Evolutionary conservation across 2,888 invertebrate species (phyloP).

Genomic region (Ophraella communa): DNA sequence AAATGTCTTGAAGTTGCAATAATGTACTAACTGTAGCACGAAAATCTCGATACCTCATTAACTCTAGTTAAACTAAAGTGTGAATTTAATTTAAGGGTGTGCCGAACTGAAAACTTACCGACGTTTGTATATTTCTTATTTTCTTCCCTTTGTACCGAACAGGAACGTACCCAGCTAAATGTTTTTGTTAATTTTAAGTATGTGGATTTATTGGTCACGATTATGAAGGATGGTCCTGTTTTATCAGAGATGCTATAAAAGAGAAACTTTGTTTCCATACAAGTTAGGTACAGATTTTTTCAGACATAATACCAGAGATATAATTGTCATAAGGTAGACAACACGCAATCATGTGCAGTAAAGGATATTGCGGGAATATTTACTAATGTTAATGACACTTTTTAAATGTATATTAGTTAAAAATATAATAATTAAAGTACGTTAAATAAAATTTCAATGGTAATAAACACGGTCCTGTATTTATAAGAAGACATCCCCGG

Average conservation of each 20-base stretch:
- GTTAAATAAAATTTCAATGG: neutral
- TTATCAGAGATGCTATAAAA: no score
- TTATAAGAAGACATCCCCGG: constrained; percentile 15
- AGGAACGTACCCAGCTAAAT: neutral
- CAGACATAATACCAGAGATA: no score
- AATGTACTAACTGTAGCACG: constrained; percentile 15
- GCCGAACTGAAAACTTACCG: constrained; percentile 21
- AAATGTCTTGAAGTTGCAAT: constrained; percentile 4
- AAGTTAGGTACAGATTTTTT: no score
- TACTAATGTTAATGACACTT: no score
- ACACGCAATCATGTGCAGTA: no score
- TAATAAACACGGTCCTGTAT: neutral
- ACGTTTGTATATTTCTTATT: constrained; percentile 25
- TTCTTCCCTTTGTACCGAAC: constrained; percentile 1
- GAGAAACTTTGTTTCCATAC: no score
- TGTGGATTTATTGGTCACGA: neutral
- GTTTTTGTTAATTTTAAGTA: no score
- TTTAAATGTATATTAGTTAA: no score
- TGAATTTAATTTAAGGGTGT: constrained; percentile 25
- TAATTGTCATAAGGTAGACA: no score
- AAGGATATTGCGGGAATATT: no score
- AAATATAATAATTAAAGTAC: neutral
- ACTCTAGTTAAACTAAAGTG: constrained; percentile 33
- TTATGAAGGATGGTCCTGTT: no score
- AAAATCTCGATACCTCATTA: constrained; percentile 38